Evolutionary conservation across 2,113 vertebrate genomes (phyloP).

Genomic region (Xyliphius kryptos): DNA sequence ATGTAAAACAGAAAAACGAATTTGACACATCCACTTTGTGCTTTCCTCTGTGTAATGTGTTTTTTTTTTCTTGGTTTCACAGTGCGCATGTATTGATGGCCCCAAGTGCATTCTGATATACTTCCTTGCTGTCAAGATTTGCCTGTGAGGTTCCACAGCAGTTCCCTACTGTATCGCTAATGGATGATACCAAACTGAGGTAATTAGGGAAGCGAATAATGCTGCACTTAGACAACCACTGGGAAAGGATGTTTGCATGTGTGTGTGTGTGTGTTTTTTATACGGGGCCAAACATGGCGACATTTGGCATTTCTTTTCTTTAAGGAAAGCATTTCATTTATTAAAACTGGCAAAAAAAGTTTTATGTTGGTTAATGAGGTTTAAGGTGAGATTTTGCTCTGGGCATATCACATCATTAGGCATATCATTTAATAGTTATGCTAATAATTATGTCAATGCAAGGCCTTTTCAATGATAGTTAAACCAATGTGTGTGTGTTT

Average conservation of each 20-base stretch:
- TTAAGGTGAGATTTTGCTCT: too few relatives aligned
- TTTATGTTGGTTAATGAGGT: too few relatives aligned
- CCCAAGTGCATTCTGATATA: constrained; percentile 26
- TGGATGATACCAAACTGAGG: constrained; percentile 35
- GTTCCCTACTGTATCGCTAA: constrained; percentile 35
- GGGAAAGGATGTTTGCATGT: constrained; percentile 13
- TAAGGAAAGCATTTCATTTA: too few relatives aligned
- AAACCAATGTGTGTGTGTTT: too few relatives aligned
- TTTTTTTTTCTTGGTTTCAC: constrained; percentile 19
- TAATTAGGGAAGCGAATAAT: constrained; percentile 41
- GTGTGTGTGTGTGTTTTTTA: too few relatives aligned
- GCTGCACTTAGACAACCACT: constrained; percentile 36
- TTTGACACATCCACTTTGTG: constrained; percentile 28
- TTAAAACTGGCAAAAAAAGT: too few relatives aligned
- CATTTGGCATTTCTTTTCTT: too few relatives aligned
- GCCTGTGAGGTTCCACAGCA: constrained; percentile 19
- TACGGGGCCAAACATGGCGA: too few relatives aligned
- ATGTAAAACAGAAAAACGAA: constrained; percentile 14
- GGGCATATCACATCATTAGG: too few relatives aligned
- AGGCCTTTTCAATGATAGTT: too few relatives aligned
- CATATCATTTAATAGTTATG: too few relatives aligned
- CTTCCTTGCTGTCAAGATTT: constrained; percentile 33
- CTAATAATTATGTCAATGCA: too few relatives aligned
- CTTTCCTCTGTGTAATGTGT: constrained; percentile 22
- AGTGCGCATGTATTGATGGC: constrained; percentile 13